phyloP scores from a whole-genome alignment of 2,113 vertebrate genomes.

The Porphyrio hochstetteri region DNA sequence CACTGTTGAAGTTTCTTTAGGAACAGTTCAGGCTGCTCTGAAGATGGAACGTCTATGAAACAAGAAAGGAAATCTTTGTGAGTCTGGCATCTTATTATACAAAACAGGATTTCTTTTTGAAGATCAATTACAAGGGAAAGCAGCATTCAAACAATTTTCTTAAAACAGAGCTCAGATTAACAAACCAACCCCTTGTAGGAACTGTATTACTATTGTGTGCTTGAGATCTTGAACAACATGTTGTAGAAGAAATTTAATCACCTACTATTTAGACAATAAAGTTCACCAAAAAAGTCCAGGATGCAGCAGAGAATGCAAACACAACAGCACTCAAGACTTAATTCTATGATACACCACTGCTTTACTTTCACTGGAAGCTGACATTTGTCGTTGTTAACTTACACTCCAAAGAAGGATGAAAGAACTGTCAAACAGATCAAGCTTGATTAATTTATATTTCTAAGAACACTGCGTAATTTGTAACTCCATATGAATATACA shows the following conservation, averaged over 20 bases:
- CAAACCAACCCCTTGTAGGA: conserved; percentile 18
- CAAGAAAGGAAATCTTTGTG: conserved; percentile 76
- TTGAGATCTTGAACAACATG: not conserved
- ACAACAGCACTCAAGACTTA: not conserved
- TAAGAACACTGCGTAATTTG: not conserved
- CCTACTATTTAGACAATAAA: conserved; percentile 17
- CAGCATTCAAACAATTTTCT: conserved; percentile 56
- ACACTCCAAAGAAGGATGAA: not conserved
- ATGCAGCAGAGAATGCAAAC: not conserved
- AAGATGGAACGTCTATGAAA: conserved; percentile 92
- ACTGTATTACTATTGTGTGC: not conserved
- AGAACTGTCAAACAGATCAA: conserved; percentile 16
- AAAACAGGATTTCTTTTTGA: conserved; percentile 75
- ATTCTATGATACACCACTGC: not conserved
- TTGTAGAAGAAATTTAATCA: not conserved
- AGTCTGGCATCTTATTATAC: conserved; percentile 75
- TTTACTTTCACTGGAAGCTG: not conserved
- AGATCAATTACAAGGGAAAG: conserved; percentile 72
- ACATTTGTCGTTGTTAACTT: not conserved
- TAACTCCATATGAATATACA: not conserved
- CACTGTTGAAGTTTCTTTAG: conserved; percentile 99
- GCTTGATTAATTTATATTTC: conserved; percentile 8
- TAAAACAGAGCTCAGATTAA: conserved; percentile 67
- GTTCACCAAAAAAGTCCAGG: conserved; percentile 5
- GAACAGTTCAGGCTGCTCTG: conserved; percentile 99